phyloP scores from a whole-genome alignment of 2,888 invertebrate species.

The Athripsodes cinereus region DNA sequence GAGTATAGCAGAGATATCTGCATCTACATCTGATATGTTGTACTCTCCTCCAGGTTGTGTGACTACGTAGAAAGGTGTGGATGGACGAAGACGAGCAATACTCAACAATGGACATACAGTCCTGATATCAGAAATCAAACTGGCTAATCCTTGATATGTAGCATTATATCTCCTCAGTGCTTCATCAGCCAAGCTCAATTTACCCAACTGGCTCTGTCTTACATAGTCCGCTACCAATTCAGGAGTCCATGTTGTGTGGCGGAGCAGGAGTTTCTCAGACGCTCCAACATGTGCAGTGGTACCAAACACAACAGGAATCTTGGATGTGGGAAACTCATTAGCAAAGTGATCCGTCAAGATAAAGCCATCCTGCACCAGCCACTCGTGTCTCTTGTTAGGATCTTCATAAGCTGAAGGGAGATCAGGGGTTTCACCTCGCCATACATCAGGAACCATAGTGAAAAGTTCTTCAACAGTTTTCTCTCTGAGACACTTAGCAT shows the following conservation, averaged over 20 bases:
- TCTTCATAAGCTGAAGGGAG: constrained; percentile 51
- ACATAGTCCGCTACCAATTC: constrained; percentile 60
- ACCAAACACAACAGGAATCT: constrained; percentile 55
- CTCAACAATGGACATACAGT: constrained; percentile 72
- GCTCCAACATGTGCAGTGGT: constrained; percentile 69
- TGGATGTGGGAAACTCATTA: constrained; percentile 52
- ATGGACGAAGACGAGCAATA: constrained; percentile 56
- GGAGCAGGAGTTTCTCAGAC: constrained; percentile 53
- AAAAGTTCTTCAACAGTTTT: constrained; percentile 54
- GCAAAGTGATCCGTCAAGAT: constrained; percentile 61
- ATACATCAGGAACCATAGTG: constrained; percentile 64
- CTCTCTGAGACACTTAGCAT: constrained; percentile 53
- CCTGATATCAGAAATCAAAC: constrained; percentile 72
- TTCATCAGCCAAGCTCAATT: constrained; percentile 55
- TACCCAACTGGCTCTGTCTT: constrained; percentile 57
- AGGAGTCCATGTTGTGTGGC: constrained; percentile 61
- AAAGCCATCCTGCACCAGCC: constrained; percentile 70
- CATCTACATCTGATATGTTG: constrained; percentile 49
- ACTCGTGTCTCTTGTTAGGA: constrained; percentile 56
- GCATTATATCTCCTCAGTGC: constrained; percentile 61
- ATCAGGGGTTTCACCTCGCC: constrained; percentile 57
- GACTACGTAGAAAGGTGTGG: constrained; percentile 69
- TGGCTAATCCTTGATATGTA: constrained; percentile 62
- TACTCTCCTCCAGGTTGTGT: constrained; percentile 55
- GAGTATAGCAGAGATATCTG: constrained; percentile 74